Percentiles rank a stretch among this genome's conserved stretches.
phyloP scores from a whole-genome alignment of 2,888 invertebrate genomes.

The Drosophila multiciliata region DNA sequence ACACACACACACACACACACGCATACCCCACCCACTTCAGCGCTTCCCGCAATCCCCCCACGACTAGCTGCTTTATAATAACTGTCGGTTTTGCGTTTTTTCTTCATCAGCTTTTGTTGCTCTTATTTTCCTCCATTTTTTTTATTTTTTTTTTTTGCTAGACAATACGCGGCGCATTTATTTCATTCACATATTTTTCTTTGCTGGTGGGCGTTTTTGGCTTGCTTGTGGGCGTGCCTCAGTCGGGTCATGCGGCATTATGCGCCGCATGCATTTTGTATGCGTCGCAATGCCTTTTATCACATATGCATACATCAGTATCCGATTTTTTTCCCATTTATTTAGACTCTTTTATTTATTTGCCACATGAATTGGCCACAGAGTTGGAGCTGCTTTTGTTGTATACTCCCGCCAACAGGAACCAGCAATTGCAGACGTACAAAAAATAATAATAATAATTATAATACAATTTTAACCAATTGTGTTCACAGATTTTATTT shows the following conservation, averaged over 20 bases:
- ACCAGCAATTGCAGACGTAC: not conserved
- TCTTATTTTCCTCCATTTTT: constrained; percentile 45
- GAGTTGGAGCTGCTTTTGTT: constrained; percentile 41
- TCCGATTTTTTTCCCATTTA: constrained; percentile 39
- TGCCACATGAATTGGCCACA: constrained; percentile 66
- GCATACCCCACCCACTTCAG: constrained; percentile 33
- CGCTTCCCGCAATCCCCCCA: not conserved
- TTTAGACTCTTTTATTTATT: constrained; percentile 43
- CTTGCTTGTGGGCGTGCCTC: constrained; percentile 46
- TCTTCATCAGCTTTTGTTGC: constrained; percentile 68
- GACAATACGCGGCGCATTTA: constrained; percentile 62
- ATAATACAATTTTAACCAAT: not conserved
- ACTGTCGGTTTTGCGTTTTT: constrained; percentile 78
- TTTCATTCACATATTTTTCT: constrained; percentile 46
- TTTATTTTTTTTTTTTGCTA: constrained; percentile 23
- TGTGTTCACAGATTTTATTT: not conserved
- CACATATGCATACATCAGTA: constrained; percentile 72
- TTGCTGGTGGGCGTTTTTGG: constrained; percentile 10
- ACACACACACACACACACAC: constrained; percentile 13
- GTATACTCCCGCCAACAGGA: constrained; percentile 18
- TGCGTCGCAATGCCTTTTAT: constrained; percentile 71
- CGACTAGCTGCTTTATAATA: constrained; percentile 68
- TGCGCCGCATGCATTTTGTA: constrained; percentile 73
- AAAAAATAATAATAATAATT: not conserved
- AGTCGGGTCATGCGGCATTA: constrained; percentile 72